Evolutionary conservation across 2,797 vertebrate genomes (phyloP).

Genomic region (Arctocebus calabarensis): DNA sequence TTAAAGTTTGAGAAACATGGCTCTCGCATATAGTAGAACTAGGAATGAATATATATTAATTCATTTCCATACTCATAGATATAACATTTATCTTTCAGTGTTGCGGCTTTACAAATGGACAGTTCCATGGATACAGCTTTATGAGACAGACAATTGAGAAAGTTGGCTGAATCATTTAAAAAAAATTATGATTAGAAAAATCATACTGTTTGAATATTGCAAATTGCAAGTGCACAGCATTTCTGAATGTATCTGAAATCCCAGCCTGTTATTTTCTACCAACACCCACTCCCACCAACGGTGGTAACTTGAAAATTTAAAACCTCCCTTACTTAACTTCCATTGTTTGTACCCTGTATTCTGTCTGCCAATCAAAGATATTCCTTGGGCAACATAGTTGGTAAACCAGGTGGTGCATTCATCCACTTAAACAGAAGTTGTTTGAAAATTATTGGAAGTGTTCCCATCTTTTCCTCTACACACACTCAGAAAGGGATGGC

Average conservation of each 20-base stretch:
- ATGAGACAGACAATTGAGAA: not conserved
- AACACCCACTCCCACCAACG: not conserved
- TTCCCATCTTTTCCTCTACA: constrained; percentile 25
- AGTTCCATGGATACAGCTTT: constrained; percentile 17
- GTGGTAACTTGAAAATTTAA: constrained; percentile 32
- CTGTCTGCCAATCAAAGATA: constrained; percentile 63
- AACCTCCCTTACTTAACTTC: constrained; percentile 50
- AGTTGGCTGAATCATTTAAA: not conserved
- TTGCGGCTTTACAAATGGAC: constrained; percentile 42
- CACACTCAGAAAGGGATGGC: constrained; percentile 5
- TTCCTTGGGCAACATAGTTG: not conserved
- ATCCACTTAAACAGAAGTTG: constrained; percentile 52
- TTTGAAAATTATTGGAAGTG: constrained; percentile 42
- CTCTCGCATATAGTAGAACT: not conserved
- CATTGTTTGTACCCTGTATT: constrained; percentile 35
- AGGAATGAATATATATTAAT: not conserved
- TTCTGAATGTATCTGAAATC: constrained; percentile 40
- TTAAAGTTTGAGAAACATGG: not conserved
- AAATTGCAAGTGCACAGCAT: not conserved
- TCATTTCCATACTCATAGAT: not conserved
- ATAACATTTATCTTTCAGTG: constrained; percentile 33
- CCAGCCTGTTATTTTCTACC: constrained; percentile 18
- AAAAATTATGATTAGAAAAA: constrained; percentile 18
- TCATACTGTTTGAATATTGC: not conserved
- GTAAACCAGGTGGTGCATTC: constrained; percentile 43